A percentile compares a stretch with the other conserved stretches of the same genome.
phyloP scores from a whole-genome alignment of 2,888 invertebrate genomes.

The Theretra japonica region DNA sequence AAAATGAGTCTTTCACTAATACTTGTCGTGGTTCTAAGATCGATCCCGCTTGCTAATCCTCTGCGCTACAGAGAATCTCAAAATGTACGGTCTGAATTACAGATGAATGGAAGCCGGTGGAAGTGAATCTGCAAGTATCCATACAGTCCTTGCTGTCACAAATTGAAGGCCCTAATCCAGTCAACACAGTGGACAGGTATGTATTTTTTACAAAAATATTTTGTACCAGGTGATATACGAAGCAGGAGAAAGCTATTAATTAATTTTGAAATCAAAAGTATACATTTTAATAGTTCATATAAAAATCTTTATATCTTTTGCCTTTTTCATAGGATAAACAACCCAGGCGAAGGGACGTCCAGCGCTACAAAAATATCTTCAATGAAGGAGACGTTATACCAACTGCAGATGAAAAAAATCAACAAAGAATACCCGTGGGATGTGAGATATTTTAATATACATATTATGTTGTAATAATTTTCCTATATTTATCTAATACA shows the following conservation, averaged over 20 bases:
- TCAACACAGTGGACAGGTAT: conserved; percentile 69
- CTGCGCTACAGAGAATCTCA: no score
- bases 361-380: conserved; percentile 58
- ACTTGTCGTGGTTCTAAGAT: neutral
- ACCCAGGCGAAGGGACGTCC: conserved; percentile 34
- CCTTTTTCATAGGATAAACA: conserved; percentile 64
- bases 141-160: conserved; percentile 62
- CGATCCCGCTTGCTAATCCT: no score
- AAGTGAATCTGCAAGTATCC: conserved; percentile 55
- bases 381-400: conserved; percentile 69
- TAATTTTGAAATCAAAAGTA: neutral
- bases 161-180: conserved; percentile 59
- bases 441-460: conserved; percentile 53
- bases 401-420: conserved; percentile 75
- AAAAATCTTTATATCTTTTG: neutral
- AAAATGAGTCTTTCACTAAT: neutral
- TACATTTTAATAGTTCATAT: neutral
- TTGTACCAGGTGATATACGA: neutral
- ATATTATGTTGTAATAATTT: conserved; percentile 4
- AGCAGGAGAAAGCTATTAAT: neutral
- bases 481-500: no score
- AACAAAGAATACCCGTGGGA: conserved; percentile 77
- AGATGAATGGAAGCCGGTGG: conserved; percentile 66
- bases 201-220: conserved; percentile 5
- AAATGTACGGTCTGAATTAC: no score